Base-by-base conservation (phyloP, 2,113 vertebrate genomes). In the Lophura nycthemera region DNA sequence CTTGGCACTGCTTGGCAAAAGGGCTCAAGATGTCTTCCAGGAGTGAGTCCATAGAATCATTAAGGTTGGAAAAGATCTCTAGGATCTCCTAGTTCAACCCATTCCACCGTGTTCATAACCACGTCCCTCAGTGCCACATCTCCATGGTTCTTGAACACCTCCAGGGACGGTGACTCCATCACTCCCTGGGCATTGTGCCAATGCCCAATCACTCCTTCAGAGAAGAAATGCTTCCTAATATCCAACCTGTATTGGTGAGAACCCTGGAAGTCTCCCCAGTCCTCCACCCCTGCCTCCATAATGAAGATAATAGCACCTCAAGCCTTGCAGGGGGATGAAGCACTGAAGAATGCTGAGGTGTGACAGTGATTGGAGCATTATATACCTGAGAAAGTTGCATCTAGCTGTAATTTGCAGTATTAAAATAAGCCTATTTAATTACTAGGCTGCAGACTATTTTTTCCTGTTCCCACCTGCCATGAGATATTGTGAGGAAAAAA, bases 401-500 rank as follows among this genome's bases (percentile, higher is more conserved):
- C 57, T 63, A 36, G 4, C 88, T 92, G 73, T 43, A 64, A 93
- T 92, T 90, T 74, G 52, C 8, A 8, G 43, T 10, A 10, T 92
- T 93, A 50, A 90, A 67, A 5, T 78, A 70, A 90, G 16, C 40
- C 90, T 59, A 27, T 74, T 79, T 96, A 94, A 96, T 96, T 95
- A 79, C 43, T 66, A 82, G 86, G 81, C 91, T 96, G 57, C 63
- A 89, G 86, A 79, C 70, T 94, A 84, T 82, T 96, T 96, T 90
- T 93, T 61, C 88, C 81, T 65, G 7, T 84, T 84, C 89, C 92
- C 90, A 94, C 94, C 94, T 94, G 86, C 90, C 0, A 19, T 52
- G 92, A 93, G 88, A 89, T 90, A 72, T 65, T 92, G 92, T 79
- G 63, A 94, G 82, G 8, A 84, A 90, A 92, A 95, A 90, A 93